Evolutionary conservation across 2,113 vertebrate genomes (phyloP), one percentile per base, ranked within the genome.

Genomic region (Hystrix cristata): DNA sequence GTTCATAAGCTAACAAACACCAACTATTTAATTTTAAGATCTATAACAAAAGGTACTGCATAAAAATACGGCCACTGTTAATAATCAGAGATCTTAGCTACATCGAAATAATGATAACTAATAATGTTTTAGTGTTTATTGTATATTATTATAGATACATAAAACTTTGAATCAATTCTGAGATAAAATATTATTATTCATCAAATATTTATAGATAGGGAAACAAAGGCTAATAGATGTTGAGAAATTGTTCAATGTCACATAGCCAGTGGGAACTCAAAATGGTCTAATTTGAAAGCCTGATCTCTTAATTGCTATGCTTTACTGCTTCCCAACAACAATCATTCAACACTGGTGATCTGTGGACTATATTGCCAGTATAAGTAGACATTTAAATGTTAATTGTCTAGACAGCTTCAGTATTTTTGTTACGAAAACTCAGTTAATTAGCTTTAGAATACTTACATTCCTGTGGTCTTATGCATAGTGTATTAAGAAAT

Each of bases 21-120:
- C 18, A 94, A 94, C 53, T 46, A 88, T 57, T 57, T 92, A 95
- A 92, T 87, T 87, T 92, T 55, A 93, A 96, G 21, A 90, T 87
- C 72, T 84, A 23, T 76, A 74, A 90, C 18, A 85, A 95, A 43
- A 93, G 38, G 21, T 53, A 91, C 27, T 59, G 7, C 15, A 53
- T 51, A 95, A 90, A 95, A 87, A 62, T 48, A 86, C 82, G 15
- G 48, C 15, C 48, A 87, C 67, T 86, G 89, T 69, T 89, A 95
- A 78, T 65, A 51, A 87, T 79, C 81, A 87, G 62, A 79, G 69
- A 69, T 74, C 46, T 89, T 6, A 55, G 48, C 51, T 87, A 93
- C 79, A 71, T 78, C n/a, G 31, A 91, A 91, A 79, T 55, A 81
- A 83, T 60, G 64, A 46, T 74, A 96, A 91, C 12, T 51, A 78